Conservation (phyloP, 92 coral and sea anemone species). For the Phymanthus crucifer region DNA sequence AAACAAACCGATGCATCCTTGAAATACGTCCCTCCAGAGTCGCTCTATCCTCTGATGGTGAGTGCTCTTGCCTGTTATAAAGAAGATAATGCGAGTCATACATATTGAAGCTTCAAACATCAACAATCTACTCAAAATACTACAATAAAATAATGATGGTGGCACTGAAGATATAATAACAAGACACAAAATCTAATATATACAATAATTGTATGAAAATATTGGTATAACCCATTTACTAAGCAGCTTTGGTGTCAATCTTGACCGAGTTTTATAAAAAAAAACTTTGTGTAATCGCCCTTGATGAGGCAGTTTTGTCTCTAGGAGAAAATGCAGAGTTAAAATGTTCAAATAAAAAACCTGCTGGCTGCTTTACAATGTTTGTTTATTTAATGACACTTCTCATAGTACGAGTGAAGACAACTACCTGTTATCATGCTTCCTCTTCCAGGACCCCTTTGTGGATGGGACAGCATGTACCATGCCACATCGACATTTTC, state of each 20-base stretch:
- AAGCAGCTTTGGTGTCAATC: neutral
- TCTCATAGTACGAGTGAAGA: neutral
- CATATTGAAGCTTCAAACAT: neutral
- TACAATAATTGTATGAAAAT: neutral
- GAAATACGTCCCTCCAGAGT: conserved; percentile 58
- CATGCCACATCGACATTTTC: conserved; percentile 45
- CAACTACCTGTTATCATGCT: conserved; percentile 44
- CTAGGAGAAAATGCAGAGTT: too few relatives aligned
- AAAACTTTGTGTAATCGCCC: too few relatives aligned
- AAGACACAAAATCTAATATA: too few relatives aligned
- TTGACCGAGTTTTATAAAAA: neutral
- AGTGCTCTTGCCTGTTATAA: conserved; percentile 51
- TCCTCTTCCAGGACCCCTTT: conserved; percentile 44
- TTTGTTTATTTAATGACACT: neutral
- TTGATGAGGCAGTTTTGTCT: too few relatives aligned
- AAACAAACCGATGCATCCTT: conserved; percentile 47
- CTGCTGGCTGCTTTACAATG: neutral
- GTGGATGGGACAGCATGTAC: conserved; percentile 51
- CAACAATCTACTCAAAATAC: neutral
- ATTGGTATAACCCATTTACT: neutral
- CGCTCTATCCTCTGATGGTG: conserved; percentile 59
- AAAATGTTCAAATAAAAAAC: too few relatives aligned
- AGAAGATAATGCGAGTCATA: neutral
- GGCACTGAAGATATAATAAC: too few relatives aligned
- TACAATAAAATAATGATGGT: neutral